phyloP scores from a whole-genome alignment of 1,140 invertebrate species.

The Zaprionus taronus region DNA sequence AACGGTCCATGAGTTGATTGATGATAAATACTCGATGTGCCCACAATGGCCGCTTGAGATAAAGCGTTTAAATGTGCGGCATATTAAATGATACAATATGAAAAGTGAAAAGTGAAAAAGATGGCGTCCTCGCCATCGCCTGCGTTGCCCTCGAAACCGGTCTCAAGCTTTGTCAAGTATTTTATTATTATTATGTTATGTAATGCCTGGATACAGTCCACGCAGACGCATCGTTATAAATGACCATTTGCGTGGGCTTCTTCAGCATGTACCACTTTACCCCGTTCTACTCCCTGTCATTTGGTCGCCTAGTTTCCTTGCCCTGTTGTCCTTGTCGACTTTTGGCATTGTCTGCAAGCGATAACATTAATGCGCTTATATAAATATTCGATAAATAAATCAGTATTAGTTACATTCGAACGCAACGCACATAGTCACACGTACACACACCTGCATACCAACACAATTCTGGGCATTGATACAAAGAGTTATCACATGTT shows the following conservation, averaged over 20 bases:
- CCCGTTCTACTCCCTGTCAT: background rate
- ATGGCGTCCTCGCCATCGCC: conserved; percentile 22
- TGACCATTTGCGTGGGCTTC: conserved; percentile 62
- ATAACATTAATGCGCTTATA: conserved; percentile 79
- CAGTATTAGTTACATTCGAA: conserved; percentile 69
- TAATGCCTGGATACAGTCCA: conserved; percentile 51
- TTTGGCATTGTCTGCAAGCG: conserved; percentile 64
- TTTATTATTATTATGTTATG: conserved; percentile 62
- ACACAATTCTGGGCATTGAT: conserved; percentile 19
- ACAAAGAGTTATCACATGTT: background rate
- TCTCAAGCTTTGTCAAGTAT: conserved; percentile 49
- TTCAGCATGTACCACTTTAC: conserved; percentile 6
- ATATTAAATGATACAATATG: conserved; percentile 81
- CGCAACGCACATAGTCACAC: too few species aligned
- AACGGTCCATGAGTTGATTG: conserved; percentile 77
- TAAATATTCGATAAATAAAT: conserved; percentile 78
- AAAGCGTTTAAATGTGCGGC: conserved; percentile 77
- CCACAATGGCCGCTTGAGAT: conserved; percentile 68
- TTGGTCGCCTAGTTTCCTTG: conserved; percentile 8
- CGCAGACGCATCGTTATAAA: conserved; percentile 73
- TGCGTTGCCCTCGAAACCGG: conserved; percentile 5
- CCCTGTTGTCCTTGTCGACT: conserved; percentile 37
- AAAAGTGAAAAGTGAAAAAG: conserved; percentile 56
- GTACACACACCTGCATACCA: too few species aligned
- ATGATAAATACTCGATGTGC: conserved; percentile 72